These are phyloP conservation scores for Chinchilla lanigera DNA, from an alignment of 2,113 vertebrate genomes.

Conservation along the genomic window DNA sequence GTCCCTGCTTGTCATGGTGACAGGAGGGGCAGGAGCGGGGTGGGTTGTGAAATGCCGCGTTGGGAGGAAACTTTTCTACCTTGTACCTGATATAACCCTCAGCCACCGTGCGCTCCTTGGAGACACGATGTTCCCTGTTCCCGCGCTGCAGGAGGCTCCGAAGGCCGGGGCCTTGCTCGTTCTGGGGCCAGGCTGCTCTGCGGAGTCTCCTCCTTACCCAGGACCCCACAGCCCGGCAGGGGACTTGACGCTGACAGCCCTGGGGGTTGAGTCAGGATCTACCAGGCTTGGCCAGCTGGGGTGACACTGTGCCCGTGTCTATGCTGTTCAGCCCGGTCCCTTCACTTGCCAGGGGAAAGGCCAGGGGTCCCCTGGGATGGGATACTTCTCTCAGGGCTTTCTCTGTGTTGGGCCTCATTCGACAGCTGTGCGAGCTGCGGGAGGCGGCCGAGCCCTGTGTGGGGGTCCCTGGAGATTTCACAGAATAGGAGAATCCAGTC, in stretches of 20 bases:
- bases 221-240: neutral
- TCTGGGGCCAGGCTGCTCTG: neutral
- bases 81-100: neutral
- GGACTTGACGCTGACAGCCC: neutral
- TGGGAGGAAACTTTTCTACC: neutral
- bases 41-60: neutral
- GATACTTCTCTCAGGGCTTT: neutral
- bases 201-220: neutral
- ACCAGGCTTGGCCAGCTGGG: rapidly evolving
- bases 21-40: rapidly evolving
- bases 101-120: rapidly evolving
- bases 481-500: neutral
- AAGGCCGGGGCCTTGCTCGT: neutral
- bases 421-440: neutral
- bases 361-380: neutral
- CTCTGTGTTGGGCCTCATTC: neutral
- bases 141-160: neutral
- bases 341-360: too few species aligned
- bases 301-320: rapidly evolving
- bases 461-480: neutral
- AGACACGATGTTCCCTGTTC: neutral
- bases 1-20: neutral
- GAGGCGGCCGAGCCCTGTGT: too few species aligned
- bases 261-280: neutral
- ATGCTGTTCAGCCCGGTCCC: rapidly evolving